Evolutionary conservation across 2,797 vertebrate species (phyloP).

Genomic region (Sorex maritimensis): DNA sequence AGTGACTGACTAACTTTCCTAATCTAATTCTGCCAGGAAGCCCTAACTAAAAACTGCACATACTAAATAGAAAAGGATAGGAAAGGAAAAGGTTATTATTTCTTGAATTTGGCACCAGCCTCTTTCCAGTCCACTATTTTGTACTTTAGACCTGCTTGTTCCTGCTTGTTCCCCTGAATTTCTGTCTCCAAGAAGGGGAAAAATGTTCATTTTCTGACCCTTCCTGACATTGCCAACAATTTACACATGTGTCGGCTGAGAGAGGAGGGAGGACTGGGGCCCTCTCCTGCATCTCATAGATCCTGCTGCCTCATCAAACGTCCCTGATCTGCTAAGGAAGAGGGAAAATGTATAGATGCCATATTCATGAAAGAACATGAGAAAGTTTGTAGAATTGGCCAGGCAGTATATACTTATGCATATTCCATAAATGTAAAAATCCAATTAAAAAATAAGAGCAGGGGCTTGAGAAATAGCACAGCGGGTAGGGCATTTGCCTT

Average conservation of each 20-base stretch:
- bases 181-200: not conserved
- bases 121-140: not conserved
- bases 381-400: not conserved
- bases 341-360: not conserved
- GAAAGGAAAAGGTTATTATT: conserved; percentile 12
- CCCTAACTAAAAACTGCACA: not conserved
- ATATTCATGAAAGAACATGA: not conserved
- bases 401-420: not conserved
- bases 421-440: not conserved
- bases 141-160: not conserved
- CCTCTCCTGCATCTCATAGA: not conserved
- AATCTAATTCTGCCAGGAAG: not conserved
- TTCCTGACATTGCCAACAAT: not conserved
- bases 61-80: not conserved
- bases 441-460: too few relatives aligned
- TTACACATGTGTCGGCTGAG: not conserved
- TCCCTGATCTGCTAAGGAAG: not conserved
- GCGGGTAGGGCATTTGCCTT: too few relatives aligned
- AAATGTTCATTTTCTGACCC: conserved; percentile 23
- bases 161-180: too few relatives aligned
- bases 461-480: too few relatives aligned
- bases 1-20: not conserved
- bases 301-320: not conserved
- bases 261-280: not conserved
- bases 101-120: not conserved